These are phyloP conservation scores for Rhinichthys osculus DNA, from an alignment of 2,797 vertebrate genomes.

Conservation along the genomic window DNA sequence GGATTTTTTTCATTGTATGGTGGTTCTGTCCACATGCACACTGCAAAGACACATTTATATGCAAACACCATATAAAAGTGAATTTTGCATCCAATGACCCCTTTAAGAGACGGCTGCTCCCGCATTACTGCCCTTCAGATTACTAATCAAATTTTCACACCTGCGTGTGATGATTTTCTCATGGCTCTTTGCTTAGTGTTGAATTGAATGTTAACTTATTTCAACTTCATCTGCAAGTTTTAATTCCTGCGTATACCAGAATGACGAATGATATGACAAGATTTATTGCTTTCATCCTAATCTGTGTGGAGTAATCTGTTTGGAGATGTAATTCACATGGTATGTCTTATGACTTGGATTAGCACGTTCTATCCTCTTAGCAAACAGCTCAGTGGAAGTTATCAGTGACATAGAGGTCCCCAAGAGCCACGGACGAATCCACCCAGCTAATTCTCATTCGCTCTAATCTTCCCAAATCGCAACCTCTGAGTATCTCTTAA, in stretches of 20 bases:
- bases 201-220: conserved; percentile 12
- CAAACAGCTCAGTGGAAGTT: conserved; percentile 76
- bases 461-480: conserved; percentile 67
- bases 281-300: conserved; percentile 72
- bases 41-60: too few relatives aligned
- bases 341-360: conserved; percentile 87
- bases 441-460: conserved; percentile 73
- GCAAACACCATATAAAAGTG: too few relatives aligned
- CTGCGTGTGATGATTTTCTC: neutral
- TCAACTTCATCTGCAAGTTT: conserved; percentile 41
- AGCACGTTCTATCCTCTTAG: conserved; percentile 83
- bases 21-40: too few relatives aligned
- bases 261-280: conserved; percentile 70
- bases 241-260: conserved; percentile 55
- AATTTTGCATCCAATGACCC: too few relatives aligned
- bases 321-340: conserved; percentile 88
- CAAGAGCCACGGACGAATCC: conserved; percentile 67
- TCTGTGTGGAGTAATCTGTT: conserved; percentile 82
- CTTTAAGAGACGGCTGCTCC: neutral
- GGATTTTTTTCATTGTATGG: too few relatives aligned
- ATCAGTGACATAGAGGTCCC: conserved; percentile 76
- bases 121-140: neutral
- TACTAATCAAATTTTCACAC: conserved; percentile 27
- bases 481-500: conserved; percentile 64
- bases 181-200: conserved; percentile 2